Conservation (phyloP, 2,113 vertebrate genomes). For the Leptocoma aspasia region DNA sequence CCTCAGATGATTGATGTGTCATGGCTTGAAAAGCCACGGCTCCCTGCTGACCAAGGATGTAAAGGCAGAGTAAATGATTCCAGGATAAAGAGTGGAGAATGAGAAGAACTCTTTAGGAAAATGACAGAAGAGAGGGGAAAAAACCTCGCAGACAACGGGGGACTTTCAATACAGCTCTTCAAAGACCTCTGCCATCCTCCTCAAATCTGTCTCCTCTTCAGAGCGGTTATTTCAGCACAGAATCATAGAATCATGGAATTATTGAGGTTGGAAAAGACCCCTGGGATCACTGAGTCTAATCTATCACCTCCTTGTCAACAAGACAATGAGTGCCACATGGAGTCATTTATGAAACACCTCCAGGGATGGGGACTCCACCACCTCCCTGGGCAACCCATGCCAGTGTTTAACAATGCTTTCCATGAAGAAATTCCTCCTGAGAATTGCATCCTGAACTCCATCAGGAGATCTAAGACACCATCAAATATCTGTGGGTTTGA, state of each 20-base stretch:
- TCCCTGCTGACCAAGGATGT: not conserved
- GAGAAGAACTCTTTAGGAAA: not conserved
- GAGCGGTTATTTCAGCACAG: not conserved
- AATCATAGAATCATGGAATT: not conserved
- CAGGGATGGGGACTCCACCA: not conserved
- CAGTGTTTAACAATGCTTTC: too few species aligned
- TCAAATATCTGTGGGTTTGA: not conserved
- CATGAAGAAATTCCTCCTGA: not conserved
- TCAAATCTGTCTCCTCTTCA: not conserved
- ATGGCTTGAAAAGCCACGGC: not conserved
- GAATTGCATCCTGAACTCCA: not conserved
- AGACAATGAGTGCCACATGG: not conserved
- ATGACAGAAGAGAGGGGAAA: not conserved
- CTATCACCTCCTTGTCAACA: not conserved
- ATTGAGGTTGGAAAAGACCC: not conserved
- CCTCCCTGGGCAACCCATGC: not conserved
- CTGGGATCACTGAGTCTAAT: not conserved
- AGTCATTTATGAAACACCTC: not conserved
- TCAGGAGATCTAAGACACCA: not conserved
- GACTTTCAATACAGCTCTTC: not conserved
- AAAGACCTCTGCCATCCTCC: not conserved
- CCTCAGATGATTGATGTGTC: not conserved
- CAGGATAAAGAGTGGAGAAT: not conserved
- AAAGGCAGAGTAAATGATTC: not conserved
- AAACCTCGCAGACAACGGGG: rapidly evolving